phyloP scores from a whole-genome alignment of 2,797 vertebrate species.

The Meriones psammophilus region DNA sequence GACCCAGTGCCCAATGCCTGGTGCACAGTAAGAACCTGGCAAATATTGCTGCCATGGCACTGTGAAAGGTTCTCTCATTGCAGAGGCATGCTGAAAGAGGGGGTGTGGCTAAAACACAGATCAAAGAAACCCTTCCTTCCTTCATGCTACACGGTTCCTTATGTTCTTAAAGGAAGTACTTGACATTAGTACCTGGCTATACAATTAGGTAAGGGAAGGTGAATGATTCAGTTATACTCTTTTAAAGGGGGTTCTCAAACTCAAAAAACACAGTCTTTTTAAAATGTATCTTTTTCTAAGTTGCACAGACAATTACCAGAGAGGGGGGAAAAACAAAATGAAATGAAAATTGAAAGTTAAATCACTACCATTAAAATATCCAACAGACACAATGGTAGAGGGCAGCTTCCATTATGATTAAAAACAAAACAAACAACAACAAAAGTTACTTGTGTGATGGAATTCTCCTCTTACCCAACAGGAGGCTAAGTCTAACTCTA shows the following conservation, averaged over 20 bases:
- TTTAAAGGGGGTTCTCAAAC: conserved; percentile 14
- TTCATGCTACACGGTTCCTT: background rate
- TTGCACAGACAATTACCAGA: background rate
- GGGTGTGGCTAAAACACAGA: background rate
- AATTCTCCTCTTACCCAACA: conserved; percentile 1
- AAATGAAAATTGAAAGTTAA: conserved; percentile 47
- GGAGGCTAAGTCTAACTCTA: background rate
- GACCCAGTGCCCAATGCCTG: background rate
- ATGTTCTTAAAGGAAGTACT: background rate
- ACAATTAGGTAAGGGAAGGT: background rate
- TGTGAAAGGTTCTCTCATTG: background rate
- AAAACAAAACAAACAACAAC: background rate
- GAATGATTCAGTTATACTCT: background rate
- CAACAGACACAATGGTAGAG: background rate
- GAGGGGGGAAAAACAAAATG: background rate
- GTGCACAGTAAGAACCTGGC: background rate
- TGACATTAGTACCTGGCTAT: conserved; percentile 10
- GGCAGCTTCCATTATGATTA: background rate
- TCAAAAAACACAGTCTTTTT: background rate
- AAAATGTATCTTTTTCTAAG: conserved; percentile 47
- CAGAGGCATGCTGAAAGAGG: background rate
- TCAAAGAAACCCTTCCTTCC: background rate
- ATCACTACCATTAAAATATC: background rate
- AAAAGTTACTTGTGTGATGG: background rate
- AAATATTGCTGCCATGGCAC: background rate